Evolutionary conservation across 1,140 invertebrate species (phyloP).

Genomic region (Conopomorpha cramerella): DNA sequence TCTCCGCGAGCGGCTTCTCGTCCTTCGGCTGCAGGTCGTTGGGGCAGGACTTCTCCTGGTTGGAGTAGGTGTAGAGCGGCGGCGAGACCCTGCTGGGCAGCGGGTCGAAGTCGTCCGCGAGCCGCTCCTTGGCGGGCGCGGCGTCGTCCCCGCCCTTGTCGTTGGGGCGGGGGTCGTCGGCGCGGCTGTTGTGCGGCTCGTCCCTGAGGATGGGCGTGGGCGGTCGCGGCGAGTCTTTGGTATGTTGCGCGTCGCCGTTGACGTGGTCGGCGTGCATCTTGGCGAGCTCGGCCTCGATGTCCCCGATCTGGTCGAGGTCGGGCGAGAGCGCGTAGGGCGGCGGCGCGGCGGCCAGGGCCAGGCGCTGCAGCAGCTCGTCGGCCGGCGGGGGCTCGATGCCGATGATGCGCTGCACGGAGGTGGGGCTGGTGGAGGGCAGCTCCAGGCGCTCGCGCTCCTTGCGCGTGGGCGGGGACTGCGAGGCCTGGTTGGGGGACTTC

Average conservation of each 20-base stretch:
- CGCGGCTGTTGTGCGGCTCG: conserved; percentile 12
- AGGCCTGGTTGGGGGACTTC: conserved; percentile 86
- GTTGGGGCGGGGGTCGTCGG: conserved; percentile 1
- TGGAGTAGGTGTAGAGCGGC: conserved; percentile 77
- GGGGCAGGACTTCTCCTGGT: conserved; percentile 66
- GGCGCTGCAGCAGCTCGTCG: too few relatives aligned
- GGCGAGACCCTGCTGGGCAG: conserved; percentile 72
- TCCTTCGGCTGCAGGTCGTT: conserved; percentile 27
- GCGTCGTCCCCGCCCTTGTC: too few relatives aligned
- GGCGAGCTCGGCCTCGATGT: conserved; percentile 68
- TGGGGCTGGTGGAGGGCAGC: conserved; percentile 37
- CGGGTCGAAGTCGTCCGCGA: conserved; percentile 61
- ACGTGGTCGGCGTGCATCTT: conserved; percentile 68
- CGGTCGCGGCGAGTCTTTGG: conserved; percentile 22
- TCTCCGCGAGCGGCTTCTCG: conserved; percentile 25
- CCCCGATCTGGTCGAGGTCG: conserved; percentile 63
- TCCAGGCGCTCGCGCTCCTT: conserved; percentile 47
- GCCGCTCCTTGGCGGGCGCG: conserved; percentile 25
- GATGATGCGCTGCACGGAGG: conserved; percentile 42
- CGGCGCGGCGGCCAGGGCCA: too few relatives aligned
- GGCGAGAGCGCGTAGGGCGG: conserved; percentile 35
- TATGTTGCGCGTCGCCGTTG: conserved; percentile 33
- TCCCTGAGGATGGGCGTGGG: conserved; percentile 31
- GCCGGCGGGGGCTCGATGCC: too few relatives aligned
- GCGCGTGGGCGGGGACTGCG: conserved; percentile 61